phyloP scores from a whole-genome alignment of 2,113 vertebrate species.

The Pollachius pollachius region DNA sequence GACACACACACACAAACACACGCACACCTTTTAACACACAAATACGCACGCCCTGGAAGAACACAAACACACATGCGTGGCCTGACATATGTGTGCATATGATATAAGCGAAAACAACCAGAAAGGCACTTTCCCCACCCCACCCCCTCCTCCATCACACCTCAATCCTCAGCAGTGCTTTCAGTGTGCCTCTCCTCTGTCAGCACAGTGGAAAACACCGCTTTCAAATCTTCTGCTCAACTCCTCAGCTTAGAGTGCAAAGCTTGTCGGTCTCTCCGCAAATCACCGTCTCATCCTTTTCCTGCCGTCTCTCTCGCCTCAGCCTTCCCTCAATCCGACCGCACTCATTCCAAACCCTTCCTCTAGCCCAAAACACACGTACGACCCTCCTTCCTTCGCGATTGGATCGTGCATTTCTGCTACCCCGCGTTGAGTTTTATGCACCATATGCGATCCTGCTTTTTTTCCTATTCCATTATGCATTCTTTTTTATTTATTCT shows the following conservation, averaged over 20 bases:
- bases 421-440: not conserved
- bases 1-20: conserved; percentile 69
- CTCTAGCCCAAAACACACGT: not conserved
- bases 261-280: conserved; percentile 52
- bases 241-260: conserved; percentile 48
- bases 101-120: not conserved
- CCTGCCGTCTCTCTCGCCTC: conserved; percentile 42
- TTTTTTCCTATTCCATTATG: not conserved
- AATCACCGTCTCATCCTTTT: conserved; percentile 55
- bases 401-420: conserved; percentile 10
- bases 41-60: not conserved
- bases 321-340: conserved; percentile 29
- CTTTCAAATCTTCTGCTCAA: conserved; percentile 58
- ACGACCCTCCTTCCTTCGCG: conserved; percentile 9
- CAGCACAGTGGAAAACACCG: conserved; percentile 41
- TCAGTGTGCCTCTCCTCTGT: conserved; percentile 21
- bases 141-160: not conserved
- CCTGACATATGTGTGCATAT: conserved; percentile 1
- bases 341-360: conserved; percentile 23
- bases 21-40: conserved; percentile 18
- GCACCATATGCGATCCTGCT: too few relatives aligned
- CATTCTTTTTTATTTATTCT: not conserved
- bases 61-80: conserved; percentile 20
- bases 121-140: not conserved
- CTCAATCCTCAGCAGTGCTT: conserved; percentile 17